phyloP scores from a whole-genome alignment of 2,888 invertebrate genomes.

The Eupsilia transversa region DNA sequence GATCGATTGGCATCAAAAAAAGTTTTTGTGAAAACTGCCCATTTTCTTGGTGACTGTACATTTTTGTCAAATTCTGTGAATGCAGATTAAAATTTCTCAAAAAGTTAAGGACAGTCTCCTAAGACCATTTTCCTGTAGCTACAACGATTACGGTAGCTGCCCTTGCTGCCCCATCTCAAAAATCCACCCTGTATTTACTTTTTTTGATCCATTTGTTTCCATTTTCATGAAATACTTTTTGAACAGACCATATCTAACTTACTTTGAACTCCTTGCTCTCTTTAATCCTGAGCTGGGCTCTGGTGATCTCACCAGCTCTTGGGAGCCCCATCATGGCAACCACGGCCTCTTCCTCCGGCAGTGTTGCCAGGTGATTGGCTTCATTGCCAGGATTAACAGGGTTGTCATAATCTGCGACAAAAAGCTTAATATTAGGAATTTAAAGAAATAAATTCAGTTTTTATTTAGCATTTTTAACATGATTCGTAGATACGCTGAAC shows the following conservation, averaged over 20 bases:
- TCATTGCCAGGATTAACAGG: conserved; percentile 77
- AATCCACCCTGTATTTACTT: too few species aligned
- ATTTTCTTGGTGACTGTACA: too few species aligned
- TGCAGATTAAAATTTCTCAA: too few species aligned
- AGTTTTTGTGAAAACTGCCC: too few species aligned
- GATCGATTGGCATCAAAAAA: too few species aligned
- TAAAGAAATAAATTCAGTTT: background rate
- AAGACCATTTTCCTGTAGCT: too few species aligned
- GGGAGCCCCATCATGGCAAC: conserved; percentile 98
- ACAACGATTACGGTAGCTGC: too few species aligned
- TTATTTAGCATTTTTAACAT: background rate
- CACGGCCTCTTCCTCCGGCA: conserved; percentile 93
- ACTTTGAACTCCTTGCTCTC: conserved; percentile 99
- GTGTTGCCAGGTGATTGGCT: conserved; percentile 85
- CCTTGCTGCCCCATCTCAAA: too few species aligned
- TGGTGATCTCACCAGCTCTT: conserved; percentile 95
- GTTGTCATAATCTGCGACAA: conserved; percentile 80
- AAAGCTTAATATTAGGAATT: conserved; percentile 6
- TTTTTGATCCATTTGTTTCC: background rate
- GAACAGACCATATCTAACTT: conserved; percentile 44
- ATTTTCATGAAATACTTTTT: background rate
- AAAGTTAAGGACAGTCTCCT: too few species aligned
- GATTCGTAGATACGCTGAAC: background rate
- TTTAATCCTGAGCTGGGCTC: conserved; percentile 97
- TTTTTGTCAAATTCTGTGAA: too few species aligned